Conservation (phyloP, 2,888 invertebrate genomes). For the Polyploca ridens region DNA sequence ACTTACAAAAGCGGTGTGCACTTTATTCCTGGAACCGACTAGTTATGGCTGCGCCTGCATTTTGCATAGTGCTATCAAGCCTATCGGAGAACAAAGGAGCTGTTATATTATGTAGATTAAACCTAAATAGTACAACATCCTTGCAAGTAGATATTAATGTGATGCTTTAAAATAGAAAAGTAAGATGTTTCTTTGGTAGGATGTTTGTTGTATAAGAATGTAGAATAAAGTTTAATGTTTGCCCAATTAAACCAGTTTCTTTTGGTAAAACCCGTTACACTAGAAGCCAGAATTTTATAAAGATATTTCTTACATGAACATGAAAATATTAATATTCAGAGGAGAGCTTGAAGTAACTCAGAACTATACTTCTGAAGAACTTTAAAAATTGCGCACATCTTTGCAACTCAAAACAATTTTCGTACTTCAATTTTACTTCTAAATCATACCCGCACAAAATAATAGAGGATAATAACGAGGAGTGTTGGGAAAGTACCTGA, state of each 20-base stretch:
- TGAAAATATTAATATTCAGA: background rate
- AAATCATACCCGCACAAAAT: conserved; percentile 17
- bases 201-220: background rate
- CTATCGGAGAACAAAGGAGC: background rate
- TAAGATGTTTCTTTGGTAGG: background rate
- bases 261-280: background rate
- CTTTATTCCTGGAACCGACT: background rate
- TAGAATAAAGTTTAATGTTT: too few relatives aligned
- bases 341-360: background rate
- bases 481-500: background rate
- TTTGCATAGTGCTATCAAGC: background rate
- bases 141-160: background rate
- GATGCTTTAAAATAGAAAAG: too few relatives aligned
- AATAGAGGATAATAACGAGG: background rate
- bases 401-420: background rate
- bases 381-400: background rate
- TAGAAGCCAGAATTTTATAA: background rate
- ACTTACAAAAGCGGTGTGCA: background rate
- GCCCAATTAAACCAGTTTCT: too few relatives aligned
- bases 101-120: conserved; percentile 2
- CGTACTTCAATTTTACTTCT: background rate
- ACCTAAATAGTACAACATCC: background rate
- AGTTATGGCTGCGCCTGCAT: background rate
- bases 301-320: background rate
- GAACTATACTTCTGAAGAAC: background rate